Conservation (phyloP, 2,888 invertebrate species). For the Argyresthia albistria region DNA sequence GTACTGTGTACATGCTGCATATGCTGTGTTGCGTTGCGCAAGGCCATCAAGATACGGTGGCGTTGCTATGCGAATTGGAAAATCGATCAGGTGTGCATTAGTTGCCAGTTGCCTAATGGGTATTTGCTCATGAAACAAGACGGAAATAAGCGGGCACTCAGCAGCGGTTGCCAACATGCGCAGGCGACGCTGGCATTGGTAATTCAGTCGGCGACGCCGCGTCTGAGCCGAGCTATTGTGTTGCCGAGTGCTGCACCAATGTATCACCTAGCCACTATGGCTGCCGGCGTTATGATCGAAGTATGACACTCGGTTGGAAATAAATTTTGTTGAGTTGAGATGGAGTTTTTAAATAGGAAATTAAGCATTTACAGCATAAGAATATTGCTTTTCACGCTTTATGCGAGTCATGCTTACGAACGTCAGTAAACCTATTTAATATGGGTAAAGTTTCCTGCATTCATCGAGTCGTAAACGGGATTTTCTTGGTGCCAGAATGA, state of each 20-base stretch:
- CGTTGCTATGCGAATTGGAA: not conserved
- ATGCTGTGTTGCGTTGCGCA: not conserved
- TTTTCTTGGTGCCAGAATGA: not conserved
- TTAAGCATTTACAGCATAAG: too few species aligned
- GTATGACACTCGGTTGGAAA: not conserved
- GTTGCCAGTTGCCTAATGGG: not conserved
- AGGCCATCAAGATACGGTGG: not conserved
- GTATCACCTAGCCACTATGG: too few species aligned
- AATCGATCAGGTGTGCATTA: not conserved
- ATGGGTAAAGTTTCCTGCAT: too few species aligned
- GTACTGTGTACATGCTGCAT: not conserved
- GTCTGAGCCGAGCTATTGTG: conserved; percentile 53
- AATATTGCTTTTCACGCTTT: too few species aligned
- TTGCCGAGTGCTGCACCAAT: conserved; percentile 19
- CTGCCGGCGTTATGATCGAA: too few species aligned
- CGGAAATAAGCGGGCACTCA: conserved; percentile 1
- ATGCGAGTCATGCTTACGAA: too few species aligned
- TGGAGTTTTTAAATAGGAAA: too few species aligned
- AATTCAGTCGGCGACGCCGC: conserved; percentile 47
- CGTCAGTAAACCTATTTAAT: too few species aligned
- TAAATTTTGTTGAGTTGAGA: too few species aligned
- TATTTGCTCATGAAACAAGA: not conserved
- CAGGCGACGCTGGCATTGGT: not conserved
- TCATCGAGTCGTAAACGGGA: too few species aligned
- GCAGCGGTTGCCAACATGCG: not conserved